Conservation (phyloP, 2,888 invertebrate genomes). For the Chymomyza fuscimana region DNA sequence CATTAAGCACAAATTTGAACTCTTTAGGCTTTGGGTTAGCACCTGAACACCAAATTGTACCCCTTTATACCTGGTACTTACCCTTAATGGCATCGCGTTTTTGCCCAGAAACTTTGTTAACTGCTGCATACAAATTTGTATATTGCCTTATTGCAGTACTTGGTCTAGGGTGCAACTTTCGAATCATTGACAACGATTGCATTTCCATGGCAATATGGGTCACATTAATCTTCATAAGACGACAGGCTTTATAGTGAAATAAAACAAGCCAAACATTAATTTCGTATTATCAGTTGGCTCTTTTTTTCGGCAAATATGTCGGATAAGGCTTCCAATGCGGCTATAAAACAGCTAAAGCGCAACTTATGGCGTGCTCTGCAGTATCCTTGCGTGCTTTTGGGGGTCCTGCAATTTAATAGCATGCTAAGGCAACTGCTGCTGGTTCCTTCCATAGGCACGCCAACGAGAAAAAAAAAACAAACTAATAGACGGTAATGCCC, state of each 20-base stretch:
- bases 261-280: conserved; percentile 57
- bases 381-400: conserved; percentile 50
- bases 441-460: conserved; percentile 4
- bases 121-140: background rate
- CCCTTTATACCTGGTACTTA: background rate
- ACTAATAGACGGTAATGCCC: background rate
- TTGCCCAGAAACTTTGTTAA: background rate
- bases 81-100: background rate
- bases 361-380: conserved; percentile 49
- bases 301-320: conserved; percentile 30
- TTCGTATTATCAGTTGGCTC: conserved; percentile 63
- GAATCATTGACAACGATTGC: background rate
- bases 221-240: conserved; percentile 63
- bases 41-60: background rate
- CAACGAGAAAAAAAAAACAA: conserved; percentile 10
- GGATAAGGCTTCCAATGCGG: conserved; percentile 1
- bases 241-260: conserved; percentile 16
- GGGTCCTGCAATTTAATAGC: conserved; percentile 58
- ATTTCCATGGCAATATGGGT: conserved; percentile 15
- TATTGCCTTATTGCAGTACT: background rate
- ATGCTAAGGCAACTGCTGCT: conserved; percentile 8
- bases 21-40: background rate
- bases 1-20: background rate
- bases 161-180: background rate
- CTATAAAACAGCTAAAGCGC: conserved; percentile 20